Evolutionary conservation across 2,797 vertebrate species (phyloP).

Genomic region (Sebastes taczanowskii): DNA sequence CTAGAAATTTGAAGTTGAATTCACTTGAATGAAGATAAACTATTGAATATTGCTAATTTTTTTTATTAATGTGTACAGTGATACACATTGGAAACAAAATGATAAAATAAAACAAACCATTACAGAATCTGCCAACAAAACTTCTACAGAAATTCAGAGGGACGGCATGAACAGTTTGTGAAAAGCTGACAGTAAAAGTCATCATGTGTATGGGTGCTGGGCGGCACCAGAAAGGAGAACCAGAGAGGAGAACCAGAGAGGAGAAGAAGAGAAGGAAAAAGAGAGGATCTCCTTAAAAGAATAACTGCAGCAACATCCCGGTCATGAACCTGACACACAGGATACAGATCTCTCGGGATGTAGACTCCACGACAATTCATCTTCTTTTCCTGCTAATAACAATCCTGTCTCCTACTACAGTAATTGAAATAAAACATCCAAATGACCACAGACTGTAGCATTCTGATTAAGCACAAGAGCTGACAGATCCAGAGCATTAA

Average conservation of each 20-base stretch:
- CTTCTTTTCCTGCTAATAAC: background rate
- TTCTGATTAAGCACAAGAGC: background rate
- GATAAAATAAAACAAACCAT: background rate
- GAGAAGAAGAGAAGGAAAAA: background rate
- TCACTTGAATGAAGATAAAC: background rate
- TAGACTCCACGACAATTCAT: background rate
- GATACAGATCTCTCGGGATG: background rate
- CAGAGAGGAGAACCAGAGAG: background rate
- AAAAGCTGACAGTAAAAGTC: background rate
- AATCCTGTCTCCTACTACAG: background rate
- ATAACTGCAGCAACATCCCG: background rate
- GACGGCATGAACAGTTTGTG: background rate
- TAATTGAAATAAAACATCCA: background rate
- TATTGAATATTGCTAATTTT: background rate
- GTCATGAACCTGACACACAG: background rate
- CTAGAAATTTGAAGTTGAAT: background rate
- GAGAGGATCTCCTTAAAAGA: background rate
- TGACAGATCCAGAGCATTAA: background rate
- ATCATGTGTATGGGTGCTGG: background rate
- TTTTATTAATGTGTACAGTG: background rate
- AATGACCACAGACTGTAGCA: background rate
- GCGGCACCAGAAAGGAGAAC: background rate
- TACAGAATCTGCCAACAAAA: background rate
- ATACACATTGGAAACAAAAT: background rate
- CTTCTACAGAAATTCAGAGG: background rate